Evolutionary conservation across 1,140 invertebrate genomes (phyloP), one percentile per base, ranked within the genome.

Genomic region (Phortica variegata): DNA sequence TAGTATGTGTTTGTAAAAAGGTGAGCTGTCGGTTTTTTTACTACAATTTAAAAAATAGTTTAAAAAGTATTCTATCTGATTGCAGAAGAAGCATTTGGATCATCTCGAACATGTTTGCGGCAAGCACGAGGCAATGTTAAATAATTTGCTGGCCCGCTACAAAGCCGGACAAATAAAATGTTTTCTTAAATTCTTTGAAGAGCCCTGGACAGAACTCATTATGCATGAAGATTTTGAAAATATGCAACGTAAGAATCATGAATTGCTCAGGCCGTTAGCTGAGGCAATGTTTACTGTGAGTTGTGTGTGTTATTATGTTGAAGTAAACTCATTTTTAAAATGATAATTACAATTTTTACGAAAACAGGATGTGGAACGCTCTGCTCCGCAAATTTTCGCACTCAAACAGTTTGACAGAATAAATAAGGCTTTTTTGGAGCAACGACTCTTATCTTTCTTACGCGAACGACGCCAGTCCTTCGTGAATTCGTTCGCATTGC

Each of bases 171-270:
- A 10, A 0, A 66, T 73, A 6, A 13, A 40, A 1, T 56, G 46
- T 21, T 54, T 73, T 3, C 3, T 73, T 1, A 38, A 32, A 10
- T 73, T 58, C 10, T 57, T 73, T 3, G 49, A 60, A 43, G 39
- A 73, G 20, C 60, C 62, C 18, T 73, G 70, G 70, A 56, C 65
- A 0, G 62, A 73, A 17, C 31, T 73, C 17, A 23, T 73, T 2
- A 58, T 61, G 56, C 65, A 73, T 31, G 54, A 58, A 0, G 15
- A 51, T 3, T 73, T 73, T 15, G 10, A 44, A 0, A 46, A 58
- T 0, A 38, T 68, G n/a, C 58, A 59, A 37, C 36, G 13, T 0
- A 20, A 56, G 5, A 71, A 72, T 21, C 48, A 44, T 1, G 40
- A 32, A 1, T 13, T 68, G 2, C 42, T 72, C 0, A 47, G 1